phyloP scores from a whole-genome alignment of 1,140 invertebrate species.

The Anadara kagoshimensis region DNA sequence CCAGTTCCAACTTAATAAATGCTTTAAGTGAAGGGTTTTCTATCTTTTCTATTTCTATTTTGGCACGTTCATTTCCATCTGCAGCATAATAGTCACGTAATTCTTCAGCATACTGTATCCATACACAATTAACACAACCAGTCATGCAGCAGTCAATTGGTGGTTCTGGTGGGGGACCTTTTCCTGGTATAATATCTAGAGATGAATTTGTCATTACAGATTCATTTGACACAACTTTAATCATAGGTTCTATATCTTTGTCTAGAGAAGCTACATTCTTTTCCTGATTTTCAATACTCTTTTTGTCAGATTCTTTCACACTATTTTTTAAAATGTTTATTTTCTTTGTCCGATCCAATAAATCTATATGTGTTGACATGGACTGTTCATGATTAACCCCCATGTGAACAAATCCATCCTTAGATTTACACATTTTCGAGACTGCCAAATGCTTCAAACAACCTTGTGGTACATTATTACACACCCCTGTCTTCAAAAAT shows the following conservation, averaged over 20 bases:
- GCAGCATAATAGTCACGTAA: constrained; percentile 80
- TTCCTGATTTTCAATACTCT: too few relatives aligned
- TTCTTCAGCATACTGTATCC: constrained; percentile 92
- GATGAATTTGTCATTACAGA: neutral
- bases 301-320: too few relatives aligned
- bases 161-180: constrained; percentile 67
- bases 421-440: too few relatives aligned
- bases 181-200: constrained; percentile 56
- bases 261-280: neutral
- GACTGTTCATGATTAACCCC: too few relatives aligned
- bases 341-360: too few relatives aligned
- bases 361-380: too few relatives aligned
- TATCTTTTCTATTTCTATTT: constrained; percentile 81
- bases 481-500: too few relatives aligned
- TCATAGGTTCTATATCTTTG: neutral
- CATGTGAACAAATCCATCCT: too few relatives aligned
- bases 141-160: constrained; percentile 87
- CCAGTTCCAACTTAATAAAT: constrained; percentile 73
- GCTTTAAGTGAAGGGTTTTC: constrained; percentile 71
- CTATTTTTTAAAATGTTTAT: too few relatives aligned
- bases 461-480: too few relatives aligned
- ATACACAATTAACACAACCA: constrained; percentile 96
- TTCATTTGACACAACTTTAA: constrained; percentile 7
- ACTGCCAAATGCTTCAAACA: too few relatives aligned
- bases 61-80: constrained; percentile 80